Conservation (phyloP, 2,797 vertebrate genomes). For the Oceanodroma leucorhoa region DNA sequence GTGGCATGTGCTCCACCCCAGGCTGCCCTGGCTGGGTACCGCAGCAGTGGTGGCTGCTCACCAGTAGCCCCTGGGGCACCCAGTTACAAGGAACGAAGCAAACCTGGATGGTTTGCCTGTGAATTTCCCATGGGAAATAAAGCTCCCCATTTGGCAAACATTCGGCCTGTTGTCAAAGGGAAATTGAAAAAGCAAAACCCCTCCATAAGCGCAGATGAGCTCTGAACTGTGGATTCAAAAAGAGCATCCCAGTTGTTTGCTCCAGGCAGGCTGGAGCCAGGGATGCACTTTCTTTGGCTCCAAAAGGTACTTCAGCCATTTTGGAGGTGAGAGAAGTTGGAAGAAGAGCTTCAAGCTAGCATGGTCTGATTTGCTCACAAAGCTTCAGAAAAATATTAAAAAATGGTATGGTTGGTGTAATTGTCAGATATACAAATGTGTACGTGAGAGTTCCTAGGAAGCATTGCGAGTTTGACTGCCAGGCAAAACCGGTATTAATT, state of each 20-base stretch:
- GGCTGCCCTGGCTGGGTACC: neutral
- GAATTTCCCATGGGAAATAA: neutral
- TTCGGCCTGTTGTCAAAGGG: neutral
- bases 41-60: neutral
- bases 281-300: neutral
- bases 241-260: neutral
- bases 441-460: neutral
- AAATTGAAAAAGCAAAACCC: neutral
- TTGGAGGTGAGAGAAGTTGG: neutral
- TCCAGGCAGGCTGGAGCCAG: neutral
- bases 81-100: neutral
- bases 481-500: neutral
- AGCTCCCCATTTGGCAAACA: neutral
- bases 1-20: neutral
- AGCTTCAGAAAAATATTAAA: neutral
- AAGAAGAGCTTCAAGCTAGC: neutral
- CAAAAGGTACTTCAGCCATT: neutral
- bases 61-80: neutral
- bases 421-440: neutral
- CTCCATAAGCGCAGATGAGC: neutral
- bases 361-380: neutral
- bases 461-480: neutral
- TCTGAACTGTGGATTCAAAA: neutral
- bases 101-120: neutral
- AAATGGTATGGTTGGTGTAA: accelerated